Evolutionary conservation across 2,888 invertebrate species (phyloP).

Genomic region (Brachyopa scutellaris): DNA sequence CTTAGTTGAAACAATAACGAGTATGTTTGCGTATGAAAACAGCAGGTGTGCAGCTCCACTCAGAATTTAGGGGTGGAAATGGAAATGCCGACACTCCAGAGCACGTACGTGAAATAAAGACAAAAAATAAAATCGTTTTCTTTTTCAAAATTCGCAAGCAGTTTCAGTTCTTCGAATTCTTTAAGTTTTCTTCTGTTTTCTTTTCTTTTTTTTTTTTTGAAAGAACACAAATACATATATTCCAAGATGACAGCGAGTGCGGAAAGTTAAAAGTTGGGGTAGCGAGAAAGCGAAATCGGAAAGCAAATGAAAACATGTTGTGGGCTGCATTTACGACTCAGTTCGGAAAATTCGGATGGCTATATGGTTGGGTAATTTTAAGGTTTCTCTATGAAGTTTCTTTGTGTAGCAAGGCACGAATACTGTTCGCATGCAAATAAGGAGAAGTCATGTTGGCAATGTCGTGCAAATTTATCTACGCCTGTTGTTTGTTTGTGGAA

Average conservation of each 20-base stretch:
- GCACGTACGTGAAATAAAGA: neutral
- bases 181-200: too few species aligned
- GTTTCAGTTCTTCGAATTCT: neutral
- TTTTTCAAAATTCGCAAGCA: neutral
- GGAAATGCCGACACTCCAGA: neutral
- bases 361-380: neutral
- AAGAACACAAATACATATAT: neutral
- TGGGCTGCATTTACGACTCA: conserved; percentile 8
- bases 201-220: neutral
- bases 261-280: neutral
- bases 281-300: neutral
- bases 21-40: neutral
- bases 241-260: neutral
- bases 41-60: conserved; percentile 3
- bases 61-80: too few species aligned
- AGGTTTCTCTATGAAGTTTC: neutral
- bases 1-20: conserved; percentile 1
- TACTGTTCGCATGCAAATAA: conserved; percentile 1
- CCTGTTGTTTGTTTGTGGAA: neutral
- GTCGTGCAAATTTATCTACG: neutral
- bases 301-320: conserved; percentile 5
- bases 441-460: neutral
- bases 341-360: neutral
- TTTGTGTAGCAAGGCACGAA: neutral
- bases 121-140: neutral